Percentiles rank a stretch among this genome's conserved stretches.
Conservation (phyloP, 2,888 invertebrate species). For the Oeneis ivallda region DNA sequence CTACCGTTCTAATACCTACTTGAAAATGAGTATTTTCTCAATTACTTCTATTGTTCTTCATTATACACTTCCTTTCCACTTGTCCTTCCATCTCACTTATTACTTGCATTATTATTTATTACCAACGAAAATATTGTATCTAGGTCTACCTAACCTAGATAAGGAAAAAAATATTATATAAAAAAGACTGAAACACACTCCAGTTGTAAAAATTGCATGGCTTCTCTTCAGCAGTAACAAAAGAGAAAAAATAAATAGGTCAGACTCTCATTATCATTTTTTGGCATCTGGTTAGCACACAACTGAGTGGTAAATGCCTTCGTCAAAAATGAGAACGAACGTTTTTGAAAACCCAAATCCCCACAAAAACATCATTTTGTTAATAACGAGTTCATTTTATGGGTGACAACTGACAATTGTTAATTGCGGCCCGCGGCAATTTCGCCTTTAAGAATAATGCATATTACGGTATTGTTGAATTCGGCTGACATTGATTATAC, state of each 20-base stretch:
- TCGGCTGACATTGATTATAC: constrained; percentile 56
- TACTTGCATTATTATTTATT: too few species aligned
- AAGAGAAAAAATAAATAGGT: constrained; percentile 18
- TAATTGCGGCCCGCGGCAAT: constrained; percentile 46
- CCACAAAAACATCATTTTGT: constrained; percentile 15
- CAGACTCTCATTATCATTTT: constrained; percentile 25
- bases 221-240: neutral
- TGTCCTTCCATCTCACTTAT: too few species aligned
- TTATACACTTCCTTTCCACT: neutral
- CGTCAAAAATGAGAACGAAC: constrained; percentile 12
- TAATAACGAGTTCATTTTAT: constrained; percentile 28
- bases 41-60: neutral
- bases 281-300: constrained; percentile 19
- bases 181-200: too few species aligned
- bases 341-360: constrained; percentile 17
- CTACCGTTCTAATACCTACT: neutral
- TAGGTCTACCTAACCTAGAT: too few species aligned
- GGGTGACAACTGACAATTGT: constrained; percentile 53
- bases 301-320: constrained; percentile 11
- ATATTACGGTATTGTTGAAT: constrained; percentile 47
- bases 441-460: constrained; percentile 28
- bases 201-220: neutral
- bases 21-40: neutral
- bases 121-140: too few species aligned
- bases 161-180: too few species aligned